phyloP scores from a whole-genome alignment of 2,888 invertebrate species.

The Griposia aprilina region DNA sequence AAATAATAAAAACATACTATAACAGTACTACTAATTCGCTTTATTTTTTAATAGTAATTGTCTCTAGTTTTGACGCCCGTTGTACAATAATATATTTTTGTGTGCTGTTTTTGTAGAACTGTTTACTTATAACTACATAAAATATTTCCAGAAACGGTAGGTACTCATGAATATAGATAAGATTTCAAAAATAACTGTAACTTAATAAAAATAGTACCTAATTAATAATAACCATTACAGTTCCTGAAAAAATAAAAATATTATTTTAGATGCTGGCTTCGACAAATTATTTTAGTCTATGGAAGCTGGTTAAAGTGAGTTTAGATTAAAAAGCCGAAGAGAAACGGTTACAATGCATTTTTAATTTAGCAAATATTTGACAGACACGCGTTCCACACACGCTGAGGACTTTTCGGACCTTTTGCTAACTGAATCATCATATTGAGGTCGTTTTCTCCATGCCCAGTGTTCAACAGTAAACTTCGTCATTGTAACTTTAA shows the following conservation, averaged over 20 bases:
- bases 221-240: background rate
- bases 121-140: slow-evolving; percentile 14
- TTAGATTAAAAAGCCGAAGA: slow-evolving; percentile 7
- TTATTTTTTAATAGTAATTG: slow-evolving; percentile 44
- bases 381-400: slow-evolving; percentile 41
- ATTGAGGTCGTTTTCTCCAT: slow-evolving; percentile 68
- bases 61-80: slow-evolving; percentile 41
- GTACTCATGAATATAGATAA: background rate
- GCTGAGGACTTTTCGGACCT: slow-evolving; percentile 42
- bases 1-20: no score
- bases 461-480: slow-evolving; percentile 47
- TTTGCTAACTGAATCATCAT: slow-evolving; percentile 46
- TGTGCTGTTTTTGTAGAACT: slow-evolving; percentile 24
- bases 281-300: background rate
- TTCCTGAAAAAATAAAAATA: background rate
- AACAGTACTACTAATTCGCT: slow-evolving; percentile 3
- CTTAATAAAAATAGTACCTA: background rate
- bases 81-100: slow-evolving; percentile 44
- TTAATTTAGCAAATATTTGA: slow-evolving; percentile 18
- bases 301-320: background rate
- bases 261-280: no score
- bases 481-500: slow-evolving; percentile 62
- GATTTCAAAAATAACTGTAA: background rate
- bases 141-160: slow-evolving; percentile 13
- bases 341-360: slow-evolving; percentile 23